Evolutionary conservation across 2,797 vertebrate species (phyloP), one percentile per base, ranked within the genome.

Genomic region (Eospalax fontanierii): DNA sequence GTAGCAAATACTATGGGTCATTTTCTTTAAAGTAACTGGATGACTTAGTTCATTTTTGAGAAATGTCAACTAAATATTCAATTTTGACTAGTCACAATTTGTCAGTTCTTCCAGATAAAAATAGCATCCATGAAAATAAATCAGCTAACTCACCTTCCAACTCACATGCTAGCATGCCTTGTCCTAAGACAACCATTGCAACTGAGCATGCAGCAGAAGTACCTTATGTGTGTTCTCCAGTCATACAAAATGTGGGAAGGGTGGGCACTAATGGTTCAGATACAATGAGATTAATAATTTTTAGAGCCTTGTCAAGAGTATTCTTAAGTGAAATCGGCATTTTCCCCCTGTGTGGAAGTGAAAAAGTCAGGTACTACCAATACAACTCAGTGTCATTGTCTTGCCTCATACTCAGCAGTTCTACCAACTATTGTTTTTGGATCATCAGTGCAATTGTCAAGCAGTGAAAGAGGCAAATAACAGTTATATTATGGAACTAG

Each of bases 101-200:
- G 38, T 80, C 75, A 92, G 59, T 93, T 93, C 73, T 74, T 86
- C 95, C 88, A 93, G 46, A 88, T 93, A 84, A 94, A 95, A 93
- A 83, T 63, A 90, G 46, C 57, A 28, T 89, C 73, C 30, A 43
- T 38, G 30, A 63, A 92, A 86, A 10, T 54, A 93, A 61, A 66
- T 50, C 38, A 89, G 63, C 78, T 22, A 54, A 50, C 70, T 90
- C 84, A 76, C 79, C 33, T 95, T 95, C 70, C 54, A 86, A 59
- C n/a, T 94, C 71, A 80, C 57, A 86, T 88, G 92, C 43, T 38
- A 68, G 38, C 79, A 79, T 76, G 16, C 16, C 46, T 86, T 93
- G 73, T 43, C 43, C 74, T 54, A 50, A 59, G 86, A 79, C 10
- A 43, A 46, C 10, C 28, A 10, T 26, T 54, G 19, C n/a, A 78